phyloP scores from a whole-genome alignment of 2,113 vertebrate species.

The Speoplatyrhinus poulsoni region DNA sequence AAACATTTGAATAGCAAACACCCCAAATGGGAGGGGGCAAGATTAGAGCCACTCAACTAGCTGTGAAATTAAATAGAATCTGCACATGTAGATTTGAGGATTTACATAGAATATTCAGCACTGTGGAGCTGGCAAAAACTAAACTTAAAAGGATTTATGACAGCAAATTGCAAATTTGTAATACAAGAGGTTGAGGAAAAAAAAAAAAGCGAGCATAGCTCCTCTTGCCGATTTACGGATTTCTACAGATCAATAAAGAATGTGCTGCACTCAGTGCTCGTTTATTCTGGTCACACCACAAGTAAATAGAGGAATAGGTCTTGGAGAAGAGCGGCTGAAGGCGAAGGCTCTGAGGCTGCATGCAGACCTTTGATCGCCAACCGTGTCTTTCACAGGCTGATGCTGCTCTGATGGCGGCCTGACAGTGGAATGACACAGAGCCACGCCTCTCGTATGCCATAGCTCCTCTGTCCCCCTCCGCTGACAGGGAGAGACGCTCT shows the following conservation, averaged over 20 bases:
- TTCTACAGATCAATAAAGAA: slow-evolving; percentile 47
- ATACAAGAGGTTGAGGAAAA: slow-evolving; percentile 42
- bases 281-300: slow-evolving; percentile 13
- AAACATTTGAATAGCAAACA: slow-evolving; percentile 70
- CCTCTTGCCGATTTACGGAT: slow-evolving; percentile 51
- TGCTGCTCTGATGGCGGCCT: slow-evolving; percentile 11
- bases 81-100: slow-evolving; percentile 74
- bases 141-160: slow-evolving; percentile 63
- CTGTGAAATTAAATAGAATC: slow-evolving; percentile 77
- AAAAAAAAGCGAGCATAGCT: slow-evolving; percentile 25
- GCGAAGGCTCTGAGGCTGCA: neutral
- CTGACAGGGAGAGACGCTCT: slow-evolving; percentile 17
- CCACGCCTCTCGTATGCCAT: slow-evolving; percentile 3
- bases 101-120: slow-evolving; percentile 65
- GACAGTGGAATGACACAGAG: slow-evolving; percentile 9
- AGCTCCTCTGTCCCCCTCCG: slow-evolving; percentile 8
- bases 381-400: slow-evolving; percentile 6
- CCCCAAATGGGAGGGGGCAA: slow-evolving; percentile 64
- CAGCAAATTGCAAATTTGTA: slow-evolving; percentile 55
- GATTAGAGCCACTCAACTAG: slow-evolving; percentile 74
- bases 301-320: slow-evolving; percentile 19
- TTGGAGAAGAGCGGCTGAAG: neutral
- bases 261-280: slow-evolving; percentile 25
- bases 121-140: slow-evolving; percentile 45
- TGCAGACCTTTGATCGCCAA: neutral